Evolutionary conservation across 1,140 invertebrate species (phyloP).

Genomic region (Aculops lycopersici): DNA sequence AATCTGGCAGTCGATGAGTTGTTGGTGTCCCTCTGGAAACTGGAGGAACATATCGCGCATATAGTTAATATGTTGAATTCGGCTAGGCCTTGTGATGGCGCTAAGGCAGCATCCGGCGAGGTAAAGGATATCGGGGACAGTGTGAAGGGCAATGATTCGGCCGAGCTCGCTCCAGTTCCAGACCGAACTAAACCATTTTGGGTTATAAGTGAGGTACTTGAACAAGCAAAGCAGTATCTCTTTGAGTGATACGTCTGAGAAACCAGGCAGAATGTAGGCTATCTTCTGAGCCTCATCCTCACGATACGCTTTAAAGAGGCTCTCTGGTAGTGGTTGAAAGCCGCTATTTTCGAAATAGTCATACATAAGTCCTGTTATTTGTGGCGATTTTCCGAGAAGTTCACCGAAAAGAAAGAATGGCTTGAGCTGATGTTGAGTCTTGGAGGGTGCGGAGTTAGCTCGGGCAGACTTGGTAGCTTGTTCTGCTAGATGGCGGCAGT

Average conservation of each 20-base stretch:
- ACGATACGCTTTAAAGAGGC: no score
- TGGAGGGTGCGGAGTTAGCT: no score
- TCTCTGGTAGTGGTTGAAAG: not conserved
- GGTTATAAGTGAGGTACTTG: conserved; percentile 8
- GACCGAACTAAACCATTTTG: conserved; percentile 4
- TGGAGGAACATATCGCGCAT: no score
- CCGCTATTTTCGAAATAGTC: conserved; percentile 1
- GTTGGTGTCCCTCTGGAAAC: no score
- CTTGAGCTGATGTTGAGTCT: no score
- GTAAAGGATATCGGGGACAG: not conserved
- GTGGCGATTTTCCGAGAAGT: conserved; percentile 3
- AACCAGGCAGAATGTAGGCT: not conserved
- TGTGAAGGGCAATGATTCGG: not conserved
- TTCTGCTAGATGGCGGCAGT: no score
- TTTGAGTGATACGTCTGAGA: not conserved
- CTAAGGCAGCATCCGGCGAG: not conserved
- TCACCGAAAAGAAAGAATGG: conserved; percentile 5
- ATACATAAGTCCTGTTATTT: conserved; percentile 5
- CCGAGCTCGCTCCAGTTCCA: not conserved
- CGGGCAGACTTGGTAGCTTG: no score
- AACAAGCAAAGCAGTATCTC: not conserved
- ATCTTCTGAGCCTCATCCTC: not conserved
- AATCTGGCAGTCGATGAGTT: not conserved
- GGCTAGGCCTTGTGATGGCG: not conserved
- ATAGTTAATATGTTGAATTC: not conserved